Percentiles rank a stretch among this genome's conserved stretches.
phyloP scores from a whole-genome alignment of 2,797 vertebrate species.

The Margarornis squamiger region DNA sequence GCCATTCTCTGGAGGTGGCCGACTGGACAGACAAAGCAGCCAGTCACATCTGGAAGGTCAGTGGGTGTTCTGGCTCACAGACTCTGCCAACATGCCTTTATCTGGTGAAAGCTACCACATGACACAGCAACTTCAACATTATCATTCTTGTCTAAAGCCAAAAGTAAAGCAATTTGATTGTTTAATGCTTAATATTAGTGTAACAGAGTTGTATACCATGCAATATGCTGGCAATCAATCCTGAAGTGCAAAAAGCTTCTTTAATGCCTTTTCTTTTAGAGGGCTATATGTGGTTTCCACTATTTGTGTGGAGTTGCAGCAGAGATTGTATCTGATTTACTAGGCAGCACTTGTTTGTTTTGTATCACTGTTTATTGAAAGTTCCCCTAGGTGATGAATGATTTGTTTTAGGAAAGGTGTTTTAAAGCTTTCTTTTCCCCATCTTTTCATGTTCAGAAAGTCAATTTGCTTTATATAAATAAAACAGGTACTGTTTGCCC shows the following conservation, averaged over 20 bases:
- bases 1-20: constrained; percentile 90
- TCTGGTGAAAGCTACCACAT: neutral
- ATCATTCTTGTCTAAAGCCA: neutral
- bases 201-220: neutral
- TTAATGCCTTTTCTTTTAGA: neutral
- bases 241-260: neutral
- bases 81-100: neutral
- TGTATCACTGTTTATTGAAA: neutral
- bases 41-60: constrained; percentile 97
- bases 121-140: neutral
- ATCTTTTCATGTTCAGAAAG: neutral
- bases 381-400: neutral
- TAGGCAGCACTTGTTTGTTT: constrained; percentile 4
- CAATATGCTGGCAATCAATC: neutral
- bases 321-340: neutral
- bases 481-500: neutral
- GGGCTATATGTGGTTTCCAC: neutral
- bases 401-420: neutral
- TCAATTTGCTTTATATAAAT: neutral
- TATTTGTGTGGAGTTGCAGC: neutral
- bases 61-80: neutral
- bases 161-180: neutral
- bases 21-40: constrained; percentile 94
- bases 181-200: neutral
- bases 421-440: neutral